These are phyloP conservation scores for Aphrocallistes beatrix DNA, from an alignment of 37 sponge, comb jelly and placozoan species.

Conservation along the genomic window DNA sequence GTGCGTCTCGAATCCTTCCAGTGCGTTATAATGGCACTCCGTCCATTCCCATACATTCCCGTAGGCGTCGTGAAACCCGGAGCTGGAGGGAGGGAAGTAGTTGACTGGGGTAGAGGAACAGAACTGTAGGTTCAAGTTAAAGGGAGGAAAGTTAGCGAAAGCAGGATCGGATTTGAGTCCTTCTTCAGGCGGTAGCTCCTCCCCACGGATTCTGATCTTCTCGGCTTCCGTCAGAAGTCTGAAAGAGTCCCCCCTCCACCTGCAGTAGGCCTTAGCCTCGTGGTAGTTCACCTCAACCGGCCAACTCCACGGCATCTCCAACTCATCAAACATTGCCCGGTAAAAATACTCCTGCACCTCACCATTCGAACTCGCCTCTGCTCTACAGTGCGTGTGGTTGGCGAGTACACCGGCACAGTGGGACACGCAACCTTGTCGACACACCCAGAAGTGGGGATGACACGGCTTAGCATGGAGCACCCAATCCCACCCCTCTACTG, in stretches of 20 bases:
- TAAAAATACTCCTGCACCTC: slow-evolving; percentile 9
- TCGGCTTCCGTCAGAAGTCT: slow-evolving; percentile 78
- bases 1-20: slow-evolving; percentile 50
- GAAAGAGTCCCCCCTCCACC: slow-evolving; percentile 61
- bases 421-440: slow-evolving; percentile 54
- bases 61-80: slow-evolving; percentile 60
- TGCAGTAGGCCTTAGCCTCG: slow-evolving; percentile 80
- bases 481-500: slow-evolving; percentile 84
- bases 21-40: slow-evolving; percentile 79
- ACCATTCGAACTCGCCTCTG: background rate
- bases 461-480: slow-evolving; percentile 30
- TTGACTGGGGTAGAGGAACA: slow-evolving; percentile 44
- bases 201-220: slow-evolving; percentile 46
- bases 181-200: background rate
- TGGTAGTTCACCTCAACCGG: slow-evolving; percentile 88
- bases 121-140: background rate
- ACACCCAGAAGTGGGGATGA: slow-evolving; percentile 85
- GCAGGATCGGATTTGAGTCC: background rate
- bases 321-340: slow-evolving; percentile 67
- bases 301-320: slow-evolving; percentile 76
- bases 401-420: slow-evolving; percentile 52
- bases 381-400: slow-evolving; percentile 53
- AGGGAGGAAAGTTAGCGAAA: background rate
- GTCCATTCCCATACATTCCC: slow-evolving; percentile 87
- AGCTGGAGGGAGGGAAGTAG: slow-evolving; percentile 42